Evolutionary conservation across 2,888 invertebrate genomes (phyloP).

Genomic region (Fragum sueziense): DNA sequence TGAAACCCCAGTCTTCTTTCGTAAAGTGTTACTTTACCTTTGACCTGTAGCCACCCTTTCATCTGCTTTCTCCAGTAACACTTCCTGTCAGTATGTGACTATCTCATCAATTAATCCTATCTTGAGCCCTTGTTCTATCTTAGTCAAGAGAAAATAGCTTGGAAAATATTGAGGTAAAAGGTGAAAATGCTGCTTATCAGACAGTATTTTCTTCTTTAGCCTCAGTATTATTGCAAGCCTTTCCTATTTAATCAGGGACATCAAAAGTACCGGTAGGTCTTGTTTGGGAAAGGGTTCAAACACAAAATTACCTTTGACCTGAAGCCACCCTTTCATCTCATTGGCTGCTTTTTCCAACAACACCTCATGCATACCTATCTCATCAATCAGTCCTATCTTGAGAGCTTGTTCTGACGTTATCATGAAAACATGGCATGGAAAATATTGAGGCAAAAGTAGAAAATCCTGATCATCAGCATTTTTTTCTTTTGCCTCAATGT

Average conservation of each 20-base stretch:
- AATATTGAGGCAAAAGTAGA: slow-evolving; percentile 83
- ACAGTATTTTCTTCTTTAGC: no score
- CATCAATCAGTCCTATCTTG: slow-evolving; percentile 90
- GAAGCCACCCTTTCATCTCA: slow-evolving; percentile 86
- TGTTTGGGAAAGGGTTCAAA: no score
- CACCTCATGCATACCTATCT: slow-evolving; percentile 88
- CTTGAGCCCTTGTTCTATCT: slow-evolving; percentile 89
- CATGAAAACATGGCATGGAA: slow-evolving; percentile 83
- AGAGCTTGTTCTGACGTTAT: slow-evolving; percentile 90
- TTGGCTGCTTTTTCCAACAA: slow-evolving; percentile 87
- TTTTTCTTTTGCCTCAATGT: no score
- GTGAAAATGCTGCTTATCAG: no score
- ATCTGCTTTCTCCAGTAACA: slow-evolving; percentile 86
- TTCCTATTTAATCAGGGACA: no score
- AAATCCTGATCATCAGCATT: no score
- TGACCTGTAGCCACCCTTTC: slow-evolving; percentile 86
- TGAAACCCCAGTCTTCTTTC: no score
- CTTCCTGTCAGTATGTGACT: slow-evolving; percentile 89
- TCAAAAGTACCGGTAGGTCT: no score
- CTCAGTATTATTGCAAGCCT: no score
- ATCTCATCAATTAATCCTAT: slow-evolving; percentile 90
- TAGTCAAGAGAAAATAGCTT: slow-evolving; percentile 89
- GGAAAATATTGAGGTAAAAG: no score
- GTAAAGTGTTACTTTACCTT: slow-evolving; percentile 83
- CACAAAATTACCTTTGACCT: slow-evolving; percentile 85